These are phyloP conservation scores for Gallinago undulata DNA, from an alignment of 2,113 vertebrate species.

Conservation along the genomic window DNA sequence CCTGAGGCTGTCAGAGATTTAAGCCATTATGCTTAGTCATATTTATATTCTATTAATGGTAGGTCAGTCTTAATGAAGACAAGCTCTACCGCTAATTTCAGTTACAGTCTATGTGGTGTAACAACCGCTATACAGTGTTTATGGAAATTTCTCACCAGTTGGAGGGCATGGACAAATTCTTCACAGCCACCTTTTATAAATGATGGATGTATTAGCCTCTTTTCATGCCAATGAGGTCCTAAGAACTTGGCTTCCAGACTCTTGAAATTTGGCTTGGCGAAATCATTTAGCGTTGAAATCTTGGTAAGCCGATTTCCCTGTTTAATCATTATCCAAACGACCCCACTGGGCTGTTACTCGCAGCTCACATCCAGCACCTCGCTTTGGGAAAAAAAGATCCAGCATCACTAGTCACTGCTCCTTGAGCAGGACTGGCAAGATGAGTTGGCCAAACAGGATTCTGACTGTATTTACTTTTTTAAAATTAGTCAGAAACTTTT, in stretches of 20 bases:
- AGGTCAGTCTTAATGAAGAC: neutral
- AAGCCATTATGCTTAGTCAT: neutral
- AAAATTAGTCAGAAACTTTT: neutral
- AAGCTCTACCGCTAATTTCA: neutral
- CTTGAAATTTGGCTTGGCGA: neutral
- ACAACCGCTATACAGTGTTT: neutral
- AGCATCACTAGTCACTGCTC: neutral
- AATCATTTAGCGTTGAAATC: neutral
- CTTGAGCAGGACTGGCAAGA: neutral
- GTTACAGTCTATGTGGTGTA: neutral
- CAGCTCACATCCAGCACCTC: neutral
- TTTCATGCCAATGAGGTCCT: neutral
- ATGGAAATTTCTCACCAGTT: neutral
- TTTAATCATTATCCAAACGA: neutral
- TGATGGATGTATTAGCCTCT: neutral
- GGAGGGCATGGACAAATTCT: neutral
- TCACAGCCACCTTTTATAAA: neutral
- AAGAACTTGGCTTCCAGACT: neutral
- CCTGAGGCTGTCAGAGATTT: neutral
- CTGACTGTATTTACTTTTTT: neutral
- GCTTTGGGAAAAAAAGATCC: neutral
- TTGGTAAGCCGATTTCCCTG: rapidly evolving
- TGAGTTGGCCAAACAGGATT: neutral
- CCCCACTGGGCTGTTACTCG: neutral
- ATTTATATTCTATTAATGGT: neutral